Base-by-base conservation (phyloP, 2,888 invertebrate genomes). In the Lottia scabra region DNA sequence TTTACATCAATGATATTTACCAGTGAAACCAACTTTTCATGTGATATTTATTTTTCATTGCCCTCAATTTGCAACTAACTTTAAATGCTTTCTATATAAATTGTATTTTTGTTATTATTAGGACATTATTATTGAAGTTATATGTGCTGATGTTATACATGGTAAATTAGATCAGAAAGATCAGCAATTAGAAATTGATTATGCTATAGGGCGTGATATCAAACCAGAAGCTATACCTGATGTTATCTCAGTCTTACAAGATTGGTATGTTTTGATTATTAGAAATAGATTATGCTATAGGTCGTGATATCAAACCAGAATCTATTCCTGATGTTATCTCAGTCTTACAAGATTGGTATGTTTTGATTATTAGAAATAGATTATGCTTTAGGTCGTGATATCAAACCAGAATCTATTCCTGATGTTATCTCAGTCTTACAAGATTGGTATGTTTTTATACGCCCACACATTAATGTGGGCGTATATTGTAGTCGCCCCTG, bases 61-160 rank as follows among this genome's bases (percentile, higher is more conserved):
- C 1, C 64, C 30, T 27, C n/a, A 23, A 15, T 44, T 66, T 38
- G 10, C 30, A 15, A 27, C 38, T 16, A 27, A n/a, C 6, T 63
- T 19, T 46, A 1, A 30, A 30, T 30, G 3, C 5, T 30, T 30
- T 30, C n/a, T n/a, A n/a, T n/a, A n/a, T n/a, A n/a, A n/a, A n/a
- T n/a, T n/a, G n/a, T n/a, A n/a, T 30, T 30, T 30, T 5, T 62
- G 6, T 67, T 71, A 12, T 38, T 8, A 38, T 38, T 77, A 89
- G 91, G 98, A 98, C 91, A 92, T 98, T 70, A 98, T 98, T 75
- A 98, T 99, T 85, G 98, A 98, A 92, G 97, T 97, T n/a, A 96
- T 98, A 86, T 98, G 98, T 91, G 96, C 97, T 79, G 95, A 95
- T 88, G 96, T 98, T 80, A 96, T 98, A 82, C 96, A 96, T 81